Evolutionary conservation across 92 coral and sea anemone species (phyloP).

Genomic region (Pocillopora meandrina): DNA sequence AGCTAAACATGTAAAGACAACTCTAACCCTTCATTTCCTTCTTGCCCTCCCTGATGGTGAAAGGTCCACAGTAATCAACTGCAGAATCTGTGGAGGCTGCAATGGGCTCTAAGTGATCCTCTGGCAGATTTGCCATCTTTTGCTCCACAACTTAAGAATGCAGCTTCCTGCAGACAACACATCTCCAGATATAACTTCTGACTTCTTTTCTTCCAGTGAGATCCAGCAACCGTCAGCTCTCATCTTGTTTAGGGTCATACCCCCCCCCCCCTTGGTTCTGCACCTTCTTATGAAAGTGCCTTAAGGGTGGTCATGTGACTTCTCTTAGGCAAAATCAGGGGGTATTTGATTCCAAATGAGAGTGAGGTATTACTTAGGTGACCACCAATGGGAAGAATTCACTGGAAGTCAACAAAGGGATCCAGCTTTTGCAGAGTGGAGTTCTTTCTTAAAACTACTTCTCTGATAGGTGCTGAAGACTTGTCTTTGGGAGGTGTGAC

Average conservation of each 20-base stretch:
- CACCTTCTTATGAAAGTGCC: slow-evolving; percentile 40
- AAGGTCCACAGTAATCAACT: slow-evolving; percentile 61
- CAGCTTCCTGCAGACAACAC: slow-evolving; percentile 58
- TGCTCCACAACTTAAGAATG: slow-evolving; percentile 32
- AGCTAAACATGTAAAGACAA: slow-evolving; percentile 59
- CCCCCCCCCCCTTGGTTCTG: slow-evolving; percentile 46
- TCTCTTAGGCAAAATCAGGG: slow-evolving; percentile 44
- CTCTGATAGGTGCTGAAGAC: background rate
- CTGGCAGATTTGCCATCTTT: slow-evolving; percentile 17
- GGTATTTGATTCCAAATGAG: slow-evolving; percentile 41
- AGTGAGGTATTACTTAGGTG: slow-evolving; percentile 36
- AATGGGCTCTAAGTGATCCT: slow-evolving; percentile 42
- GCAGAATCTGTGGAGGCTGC: slow-evolving; percentile 60
- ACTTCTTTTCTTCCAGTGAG: slow-evolving; percentile 59
- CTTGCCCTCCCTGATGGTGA: slow-evolving; percentile 50
- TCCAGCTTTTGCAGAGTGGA: slow-evolving; percentile 30
- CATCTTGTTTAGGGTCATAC: slow-evolving; percentile 57
- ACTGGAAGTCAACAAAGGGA: slow-evolving; percentile 57
- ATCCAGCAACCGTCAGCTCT: slow-evolving; percentile 64
- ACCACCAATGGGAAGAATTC: slow-evolving; percentile 64
- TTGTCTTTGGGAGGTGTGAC: background rate
- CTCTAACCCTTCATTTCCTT: slow-evolving; percentile 68
- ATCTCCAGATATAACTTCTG: slow-evolving; percentile 6
- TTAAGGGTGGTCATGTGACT: slow-evolving; percentile 45
- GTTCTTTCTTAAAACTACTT: too few relatives aligned